Percentiles rank a stretch among this genome's conserved stretches.
phyloP scores from a whole-genome alignment of 1,140 invertebrate species.

The Hyposmocoma kahamanoa region DNA sequence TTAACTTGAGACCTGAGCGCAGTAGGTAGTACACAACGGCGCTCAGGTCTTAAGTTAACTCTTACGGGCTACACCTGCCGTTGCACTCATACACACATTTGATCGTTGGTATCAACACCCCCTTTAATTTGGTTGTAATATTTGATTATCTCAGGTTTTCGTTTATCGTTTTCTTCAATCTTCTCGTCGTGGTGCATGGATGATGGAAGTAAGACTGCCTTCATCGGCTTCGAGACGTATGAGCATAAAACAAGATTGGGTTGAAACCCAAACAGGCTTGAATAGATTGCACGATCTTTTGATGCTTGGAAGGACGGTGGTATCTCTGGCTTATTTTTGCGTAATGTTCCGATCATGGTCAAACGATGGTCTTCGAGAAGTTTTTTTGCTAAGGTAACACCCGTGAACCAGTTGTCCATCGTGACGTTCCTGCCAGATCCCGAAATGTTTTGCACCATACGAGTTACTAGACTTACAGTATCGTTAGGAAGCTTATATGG shows the following conservation, averaged over 20 bases:
- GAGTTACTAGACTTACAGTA: constrained; percentile 24
- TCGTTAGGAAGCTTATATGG: constrained; percentile 19
- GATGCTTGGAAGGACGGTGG: constrained; percentile 2
- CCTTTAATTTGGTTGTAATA: constrained; percentile 50
- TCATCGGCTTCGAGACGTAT: constrained; percentile 37
- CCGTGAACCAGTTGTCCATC: constrained; percentile 42
- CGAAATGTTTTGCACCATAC: constrained; percentile 26
- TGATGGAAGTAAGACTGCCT: constrained; percentile 31
- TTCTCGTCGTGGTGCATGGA: constrained; percentile 28
- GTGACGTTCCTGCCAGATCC: constrained; percentile 38
- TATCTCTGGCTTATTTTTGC: constrained; percentile 8
- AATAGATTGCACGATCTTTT: constrained; percentile 9
- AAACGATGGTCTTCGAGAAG: constrained; percentile 10
- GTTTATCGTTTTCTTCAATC: constrained; percentile 21
- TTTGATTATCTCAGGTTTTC: constrained; percentile 46
- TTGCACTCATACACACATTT: no score
- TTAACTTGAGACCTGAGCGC: no score
- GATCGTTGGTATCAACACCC: constrained; percentile 49
- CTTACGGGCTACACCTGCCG: no score
- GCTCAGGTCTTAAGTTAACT: no score
- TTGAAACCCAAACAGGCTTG: constrained; percentile 23
- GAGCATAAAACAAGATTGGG: constrained; percentile 26
- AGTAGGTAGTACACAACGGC: no score
- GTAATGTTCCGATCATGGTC: constrained; percentile 10
- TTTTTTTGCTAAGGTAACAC: constrained; percentile 16